Base-by-base conservation (phyloP, 1,140 invertebrate species). In the Drosophila triauraria region DNA sequence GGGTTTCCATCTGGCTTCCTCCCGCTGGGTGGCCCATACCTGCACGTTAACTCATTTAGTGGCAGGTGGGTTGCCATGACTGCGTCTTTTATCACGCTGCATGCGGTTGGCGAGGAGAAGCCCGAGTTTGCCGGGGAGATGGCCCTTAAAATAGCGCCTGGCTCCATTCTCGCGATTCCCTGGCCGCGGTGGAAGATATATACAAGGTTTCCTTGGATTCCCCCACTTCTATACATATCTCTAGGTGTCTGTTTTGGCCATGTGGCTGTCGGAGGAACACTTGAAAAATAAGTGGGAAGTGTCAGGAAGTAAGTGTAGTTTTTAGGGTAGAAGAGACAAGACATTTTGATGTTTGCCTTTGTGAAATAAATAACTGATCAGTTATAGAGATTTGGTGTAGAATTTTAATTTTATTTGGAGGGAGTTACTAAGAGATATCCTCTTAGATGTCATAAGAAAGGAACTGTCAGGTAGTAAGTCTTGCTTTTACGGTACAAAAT, bases 1-100 rank as follows among this genome's bases (percentile, higher is more conserved):
- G n/a, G n/a, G 35, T 3, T 42, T 42, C 40, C 40, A 42, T n/a
- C 40, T 42, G 40, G 40, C 40, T 42, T 42, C 40, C 40, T 8
- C 32, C 5, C 13, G 13, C 13, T 13, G 47, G 47, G 54, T 10
- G 44, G 48, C 65, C 67, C 57, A 67, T 76, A 57, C 58, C 65
- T 59, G 63, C 78, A 81, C 78, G 82, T 69, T 80, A 84, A 85
- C 82, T 85, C 82, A 84, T 84, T 84, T 81, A 81, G 59, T 63
- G 69, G 62, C 80, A 75, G 71, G 44, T 78, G 46, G 59, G 79
- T 72, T 61, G 43, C 83, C 83, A 87, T 75, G 70, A 71, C 75
- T 65, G 58, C 63, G 69, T 75, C 60, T 77, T 83, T 83, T 68
- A 76, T 53, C 67, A 75, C 58, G 35, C 44, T 70, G 65, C 62